Base-by-base conservation (phyloP, 2,797 vertebrate genomes). In the Platalea minor region DNA sequence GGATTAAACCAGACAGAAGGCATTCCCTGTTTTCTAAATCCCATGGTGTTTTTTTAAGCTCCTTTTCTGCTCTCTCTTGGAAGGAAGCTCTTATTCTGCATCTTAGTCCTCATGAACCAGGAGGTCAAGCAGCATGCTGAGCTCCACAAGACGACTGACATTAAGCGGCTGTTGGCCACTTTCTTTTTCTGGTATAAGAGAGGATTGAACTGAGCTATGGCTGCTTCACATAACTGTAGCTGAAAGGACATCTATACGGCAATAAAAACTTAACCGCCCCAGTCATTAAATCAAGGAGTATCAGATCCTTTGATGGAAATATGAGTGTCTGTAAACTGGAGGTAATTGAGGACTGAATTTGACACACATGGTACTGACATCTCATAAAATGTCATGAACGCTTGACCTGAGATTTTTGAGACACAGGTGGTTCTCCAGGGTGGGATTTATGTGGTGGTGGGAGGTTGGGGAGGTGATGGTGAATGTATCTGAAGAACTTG, bases 291-390 rank as follows among this genome's bases (percentile, higher is more conserved):
- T 53, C 83, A 88, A 91, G 88, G 76, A 69, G 51, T 93, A 74
- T 67, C 85, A 75, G 46, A n/a, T 28, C 85, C 77, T 96, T 91
- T 85, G 91, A 63, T 93, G 91, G 92, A 96, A 97, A 94, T 81
- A 73, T 7, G 78, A 96, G 91, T 89, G 84, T 56, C 89, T 77
- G 77, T 76, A 73, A 91, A 78, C 35, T 85, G 87, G 74, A 89
- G 85, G 91, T 19, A 91, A 60, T 45, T 4, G 15, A 88, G 91
- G 90, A 8, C 69, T 88, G 74, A 53, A 94, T 96, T 91, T 91
- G 95, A 85, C 91, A 96, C 92, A 91, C 56, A 6, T 11, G 61
- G 80, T n/a, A 68, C 75, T 53, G 75, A n/a, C 7, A 53, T 81
- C 89, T 85, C 35, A 1, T 91, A 91, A 94, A 96, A 95, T 78